These are phyloP conservation scores for Amiota mariae DNA, from an alignment of 2,888 invertebrate species.

Conservation along the genomic window DNA sequence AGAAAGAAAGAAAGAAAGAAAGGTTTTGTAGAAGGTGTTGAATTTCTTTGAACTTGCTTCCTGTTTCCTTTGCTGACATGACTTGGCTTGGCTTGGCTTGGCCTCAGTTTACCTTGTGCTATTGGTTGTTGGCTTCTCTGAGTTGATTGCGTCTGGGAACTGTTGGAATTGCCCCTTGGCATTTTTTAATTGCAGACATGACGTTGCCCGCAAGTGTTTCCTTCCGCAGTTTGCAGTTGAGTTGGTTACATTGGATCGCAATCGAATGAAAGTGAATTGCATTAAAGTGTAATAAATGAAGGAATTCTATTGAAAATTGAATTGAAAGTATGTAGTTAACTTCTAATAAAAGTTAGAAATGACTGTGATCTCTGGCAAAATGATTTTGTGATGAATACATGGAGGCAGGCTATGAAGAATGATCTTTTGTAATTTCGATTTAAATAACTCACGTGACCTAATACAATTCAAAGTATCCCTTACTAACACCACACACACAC, in stretches of 20 bases:
- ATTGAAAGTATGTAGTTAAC: too few relatives aligned
- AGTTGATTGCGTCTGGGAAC: conserved; percentile 1
- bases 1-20: not conserved
- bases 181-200: conserved; percentile 22
- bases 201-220: conserved; percentile 62
- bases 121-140: not conserved
- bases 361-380: too few relatives aligned
- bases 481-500: too few relatives aligned
- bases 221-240: conserved; percentile 47
- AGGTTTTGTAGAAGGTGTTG: conserved; percentile 27
- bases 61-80: conserved; percentile 31
- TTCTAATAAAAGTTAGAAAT: too few relatives aligned
- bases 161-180: conserved; percentile 9
- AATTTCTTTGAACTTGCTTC: conserved; percentile 30
- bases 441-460: too few relatives aligned
- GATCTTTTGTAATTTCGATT: too few relatives aligned
- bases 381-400: too few relatives aligned
- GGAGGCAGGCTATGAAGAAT: too few relatives aligned
- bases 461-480: too few relatives aligned
- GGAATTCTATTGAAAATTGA: conserved; percentile 42
- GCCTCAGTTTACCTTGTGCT: not conserved
- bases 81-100: conserved; percentile 13
- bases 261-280: conserved; percentile 59
- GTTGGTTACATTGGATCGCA: conserved; percentile 40
- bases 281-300: conserved; percentile 63